Conservation (phyloP, 2,888 invertebrate species). For the Theodoxus fluviatilis region DNA sequence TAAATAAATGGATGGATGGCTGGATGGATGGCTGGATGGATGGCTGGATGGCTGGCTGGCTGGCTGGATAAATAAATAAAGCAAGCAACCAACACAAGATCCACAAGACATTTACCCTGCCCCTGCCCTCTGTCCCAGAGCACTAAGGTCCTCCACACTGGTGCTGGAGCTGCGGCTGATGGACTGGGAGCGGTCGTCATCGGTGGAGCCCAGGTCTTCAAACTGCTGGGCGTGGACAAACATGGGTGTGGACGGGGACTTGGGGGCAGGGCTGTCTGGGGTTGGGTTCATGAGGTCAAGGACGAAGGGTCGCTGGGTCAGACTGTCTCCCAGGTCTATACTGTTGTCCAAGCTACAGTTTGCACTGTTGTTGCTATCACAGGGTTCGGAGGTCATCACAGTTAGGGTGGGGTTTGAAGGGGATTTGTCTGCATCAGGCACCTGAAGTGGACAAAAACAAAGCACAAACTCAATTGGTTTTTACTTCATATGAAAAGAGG, state of each 20-base stretch:
- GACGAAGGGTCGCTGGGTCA: conserved; percentile 13
- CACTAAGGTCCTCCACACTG: conserved; percentile 53
- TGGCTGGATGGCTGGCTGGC: too few species aligned
- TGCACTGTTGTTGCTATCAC: too few species aligned
- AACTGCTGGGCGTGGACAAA: conserved; percentile 42
- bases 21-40: too few species aligned
- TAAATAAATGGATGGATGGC: too few species aligned
- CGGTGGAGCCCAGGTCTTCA: conserved; percentile 39
- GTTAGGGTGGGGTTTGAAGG: too few species aligned
- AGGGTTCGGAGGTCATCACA: too few species aligned
- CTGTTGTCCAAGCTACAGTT: background rate
- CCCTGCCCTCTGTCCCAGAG: conserved; percentile 17
- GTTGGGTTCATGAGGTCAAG: conserved; percentile 18
- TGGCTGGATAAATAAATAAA: too few species aligned
- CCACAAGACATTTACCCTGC: conserved; percentile 28
- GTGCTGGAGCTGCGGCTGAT: conserved; percentile 56
- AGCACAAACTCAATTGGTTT: too few species aligned
- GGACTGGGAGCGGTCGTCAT: conserved; percentile 40
- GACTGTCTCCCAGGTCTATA: background rate
- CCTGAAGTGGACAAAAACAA: too few species aligned
- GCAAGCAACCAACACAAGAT: too few species aligned
- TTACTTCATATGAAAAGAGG: too few species aligned
- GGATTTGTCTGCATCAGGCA: too few species aligned
- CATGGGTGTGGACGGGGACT: conserved; percentile 45
- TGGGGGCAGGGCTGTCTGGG: conserved; percentile 17